phyloP scores from a whole-genome alignment of 1,140 invertebrate species.

The Euschistus heros region DNA sequence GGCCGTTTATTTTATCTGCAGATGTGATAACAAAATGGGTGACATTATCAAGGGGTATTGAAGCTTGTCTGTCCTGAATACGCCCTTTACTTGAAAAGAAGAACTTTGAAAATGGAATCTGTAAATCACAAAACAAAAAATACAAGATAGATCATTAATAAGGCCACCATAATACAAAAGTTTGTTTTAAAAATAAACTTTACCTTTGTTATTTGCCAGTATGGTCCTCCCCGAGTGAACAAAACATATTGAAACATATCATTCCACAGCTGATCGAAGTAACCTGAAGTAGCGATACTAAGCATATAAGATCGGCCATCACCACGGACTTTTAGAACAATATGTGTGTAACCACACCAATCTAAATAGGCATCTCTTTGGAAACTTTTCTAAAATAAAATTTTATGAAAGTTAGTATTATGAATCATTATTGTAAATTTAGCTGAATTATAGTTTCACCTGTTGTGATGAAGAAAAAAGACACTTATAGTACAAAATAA shows the following conservation, averaged over 20 bases:
- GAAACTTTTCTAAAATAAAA: constrained; percentile 64
- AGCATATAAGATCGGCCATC: constrained; percentile 82
- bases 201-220: constrained; percentile 86
- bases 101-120: constrained; percentile 95
- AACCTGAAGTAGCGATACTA: constrained; percentile 56
- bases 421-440: no score
- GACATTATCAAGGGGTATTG: constrained; percentile 47
- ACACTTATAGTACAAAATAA: no score
- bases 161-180: not conserved
- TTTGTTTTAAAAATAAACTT: constrained; percentile 12
- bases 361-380: constrained; percentile 52
- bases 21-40: constrained; percentile 69
- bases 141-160: not conserved
- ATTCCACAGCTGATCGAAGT: constrained; percentile 71
- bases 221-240: constrained; percentile 88
- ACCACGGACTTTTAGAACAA: constrained; percentile 75
- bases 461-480: no score
- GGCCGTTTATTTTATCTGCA: constrained; percentile 62
- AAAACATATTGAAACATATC: constrained; percentile 73
- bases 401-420: no score
- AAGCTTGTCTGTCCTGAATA: constrained; percentile 70
- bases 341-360: constrained; percentile 69
- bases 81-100: constrained; percentile 68
- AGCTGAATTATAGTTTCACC: no score
- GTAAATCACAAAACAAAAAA: constrained; percentile 33